Evolutionary conservation across 1,140 invertebrate species (phyloP).

Genomic region (Chlorops oryzae): DNA sequence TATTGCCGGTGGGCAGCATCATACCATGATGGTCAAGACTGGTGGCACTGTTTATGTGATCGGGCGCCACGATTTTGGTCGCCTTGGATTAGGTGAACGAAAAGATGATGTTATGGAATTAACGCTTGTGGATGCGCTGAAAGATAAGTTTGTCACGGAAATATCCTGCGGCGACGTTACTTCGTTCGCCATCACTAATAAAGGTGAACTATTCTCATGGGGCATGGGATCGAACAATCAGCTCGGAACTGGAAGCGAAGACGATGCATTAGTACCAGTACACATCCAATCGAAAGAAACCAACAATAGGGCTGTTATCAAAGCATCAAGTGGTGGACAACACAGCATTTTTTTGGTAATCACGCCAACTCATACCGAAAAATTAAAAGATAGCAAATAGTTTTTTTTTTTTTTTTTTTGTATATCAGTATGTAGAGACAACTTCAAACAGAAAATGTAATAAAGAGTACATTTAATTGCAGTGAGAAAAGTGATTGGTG

Average conservation of each 20-base stretch:
- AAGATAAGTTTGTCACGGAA: constrained; percentile 58
- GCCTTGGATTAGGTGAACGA: constrained; percentile 70
- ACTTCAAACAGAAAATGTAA: too few species aligned
- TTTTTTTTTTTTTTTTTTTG: too few species aligned
- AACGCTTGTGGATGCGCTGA: constrained; percentile 58
- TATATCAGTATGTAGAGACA: too few species aligned
- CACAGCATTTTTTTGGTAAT: constrained; percentile 50
- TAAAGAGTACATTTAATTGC: too few species aligned
- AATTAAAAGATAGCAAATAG: too few species aligned
- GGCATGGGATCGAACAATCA: constrained; percentile 86
- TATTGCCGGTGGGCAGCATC: constrained; percentile 67
- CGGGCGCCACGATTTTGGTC: constrained; percentile 83
- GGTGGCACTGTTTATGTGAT: constrained; percentile 66
- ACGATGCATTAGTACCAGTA: constrained; percentile 66
- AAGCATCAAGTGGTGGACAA: constrained; percentile 50
- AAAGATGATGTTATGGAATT: constrained; percentile 63
- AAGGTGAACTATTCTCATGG: constrained; percentile 79
- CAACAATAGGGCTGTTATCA: constrained; percentile 28
- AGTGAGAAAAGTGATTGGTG: too few species aligned
- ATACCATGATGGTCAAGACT: constrained; percentile 65
- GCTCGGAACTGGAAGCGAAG: constrained; percentile 73
- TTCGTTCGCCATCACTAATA: constrained; percentile 77
- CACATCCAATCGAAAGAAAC: constrained; percentile 49
- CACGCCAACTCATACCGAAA: too few species aligned
- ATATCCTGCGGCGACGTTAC: constrained; percentile 73